Base-by-base conservation (phyloP, 1,140 invertebrate genomes). In the Subanguina moxae region DNA sequence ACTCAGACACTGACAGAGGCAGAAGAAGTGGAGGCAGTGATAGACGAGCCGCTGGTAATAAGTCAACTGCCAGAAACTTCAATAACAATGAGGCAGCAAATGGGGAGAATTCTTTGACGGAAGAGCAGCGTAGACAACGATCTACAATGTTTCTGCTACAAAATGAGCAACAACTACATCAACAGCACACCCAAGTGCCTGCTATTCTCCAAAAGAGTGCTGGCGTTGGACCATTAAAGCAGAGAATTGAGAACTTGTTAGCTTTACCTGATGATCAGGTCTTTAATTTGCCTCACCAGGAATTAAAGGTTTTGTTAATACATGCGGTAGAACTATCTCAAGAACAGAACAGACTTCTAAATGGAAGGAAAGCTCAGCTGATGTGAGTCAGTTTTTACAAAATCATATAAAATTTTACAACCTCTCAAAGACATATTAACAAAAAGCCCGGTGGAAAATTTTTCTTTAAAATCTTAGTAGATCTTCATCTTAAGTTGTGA, bases 141-240 rank as follows among this genome's bases (percentile, higher is more conserved):
- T 61, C 58, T n/a, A 61, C 38, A 61, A 61, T 61, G 58, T 61
- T 32, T 61, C 27, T 61, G 19, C 58, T 61, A 7, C 58, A 61
- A 61, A 61, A 43, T 43, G 28, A 61, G 28, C 58, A 61, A 21
- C 58, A 61, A 30, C 8, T n/a, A 13, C n/a, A n/a, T 61, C 28
- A 43, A 21, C 58, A 61, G n/a, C 58, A 61, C n/a, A 8, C n/a
- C 19, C n/a, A 43, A 19, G 3, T 61, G 3, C 58, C 58, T 3
- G 58, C 58, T 30, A 30, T 32, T 3, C n/a, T 61, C 13, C 27
- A 61, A 28, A 32, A 30, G 28, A 32, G 19, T 30, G 38, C 38
- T 25, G n/a, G 28, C 8, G 28, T 43, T 3, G 27, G 21, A 13
- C 57, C 27, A 3, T n/a, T 61, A 19, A 61, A 61, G 28, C 58